Percentiles rank a stretch among this genome's conserved stretches.
Evolutionary conservation across 2,113 vertebrate species (phyloP).

Genomic region (Nycticryphes semicollaris): DNA sequence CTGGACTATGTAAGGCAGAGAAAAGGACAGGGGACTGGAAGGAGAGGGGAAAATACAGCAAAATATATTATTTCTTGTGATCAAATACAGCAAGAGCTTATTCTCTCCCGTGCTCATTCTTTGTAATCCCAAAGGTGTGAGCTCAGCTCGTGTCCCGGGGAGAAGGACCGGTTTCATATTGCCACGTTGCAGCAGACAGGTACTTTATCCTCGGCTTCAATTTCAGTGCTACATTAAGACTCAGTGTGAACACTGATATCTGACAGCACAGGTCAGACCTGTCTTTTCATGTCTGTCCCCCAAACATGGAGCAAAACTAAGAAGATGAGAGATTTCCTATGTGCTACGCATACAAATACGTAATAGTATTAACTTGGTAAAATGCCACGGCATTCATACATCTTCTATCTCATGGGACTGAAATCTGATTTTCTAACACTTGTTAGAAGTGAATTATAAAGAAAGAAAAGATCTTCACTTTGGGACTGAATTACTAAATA

Average conservation of each 20-base stretch:
- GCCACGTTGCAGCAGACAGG: neutral
- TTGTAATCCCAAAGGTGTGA: neutral
- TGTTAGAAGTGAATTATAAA: constrained; percentile 72
- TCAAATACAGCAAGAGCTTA: neutral
- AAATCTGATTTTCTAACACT: constrained; percentile 71
- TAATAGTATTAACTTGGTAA: constrained; percentile 51
- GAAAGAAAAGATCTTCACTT: constrained; percentile 65
- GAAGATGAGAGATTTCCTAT: constrained; percentile 23
- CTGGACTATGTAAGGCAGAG: neutral
- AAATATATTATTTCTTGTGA: neutral
- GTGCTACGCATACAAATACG: constrained; percentile 18
- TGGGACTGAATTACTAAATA: constrained; percentile 42
- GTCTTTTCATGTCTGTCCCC: constrained; percentile 49
- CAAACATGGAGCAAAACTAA: constrained; percentile 15
- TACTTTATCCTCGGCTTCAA: constrained; percentile 4
- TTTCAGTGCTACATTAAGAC: constrained; percentile 39
- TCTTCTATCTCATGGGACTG: constrained; percentile 35
- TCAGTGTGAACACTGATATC: constrained; percentile 12
- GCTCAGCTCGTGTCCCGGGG: neutral
- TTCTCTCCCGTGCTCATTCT: neutral
- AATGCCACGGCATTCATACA: constrained; percentile 41
- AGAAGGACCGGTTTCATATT: neutral
- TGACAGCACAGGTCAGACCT: constrained; percentile 38
- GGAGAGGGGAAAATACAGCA: neutral
- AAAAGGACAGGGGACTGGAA: neutral